Evolutionary conservation across 2,888 invertebrate genomes (phyloP).

Genomic region (Empis stercorea): DNA sequence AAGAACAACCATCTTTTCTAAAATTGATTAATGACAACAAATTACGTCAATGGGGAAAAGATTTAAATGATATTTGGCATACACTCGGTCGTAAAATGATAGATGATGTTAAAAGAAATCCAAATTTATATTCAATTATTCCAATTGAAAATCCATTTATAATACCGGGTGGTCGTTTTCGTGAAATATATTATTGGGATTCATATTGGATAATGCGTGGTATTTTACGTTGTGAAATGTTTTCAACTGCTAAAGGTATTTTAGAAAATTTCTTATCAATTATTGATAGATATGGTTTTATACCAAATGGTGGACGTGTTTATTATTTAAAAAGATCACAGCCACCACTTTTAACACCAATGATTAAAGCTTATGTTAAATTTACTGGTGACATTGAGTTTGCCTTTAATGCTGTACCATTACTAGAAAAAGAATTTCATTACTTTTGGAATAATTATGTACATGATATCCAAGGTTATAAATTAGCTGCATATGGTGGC

Average conservation of each 20-base stretch:
- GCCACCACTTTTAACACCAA: constrained; percentile 60
- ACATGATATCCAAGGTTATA: constrained; percentile 43
- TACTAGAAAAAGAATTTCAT: constrained; percentile 56
- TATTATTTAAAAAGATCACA: constrained; percentile 70
- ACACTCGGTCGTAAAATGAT: constrained; percentile 58
- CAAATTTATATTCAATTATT: constrained; percentile 64
- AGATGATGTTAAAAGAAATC: constrained; percentile 46
- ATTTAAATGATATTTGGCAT: constrained; percentile 56
- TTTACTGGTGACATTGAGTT: constrained; percentile 52
- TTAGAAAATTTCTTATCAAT: constrained; percentile 67
- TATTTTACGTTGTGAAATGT: constrained; percentile 67
- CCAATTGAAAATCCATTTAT: constrained; percentile 68
- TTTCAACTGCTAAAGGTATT: constrained; percentile 59
- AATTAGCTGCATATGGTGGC: constrained; percentile 57
- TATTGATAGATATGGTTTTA: constrained; percentile 59
- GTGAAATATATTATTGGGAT: constrained; percentile 83
- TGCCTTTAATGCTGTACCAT: constrained; percentile 43
- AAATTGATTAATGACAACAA: constrained; percentile 51
- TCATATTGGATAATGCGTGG: constrained; percentile 82
- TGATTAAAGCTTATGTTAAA: constrained; percentile 62
- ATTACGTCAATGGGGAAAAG: constrained; percentile 52
- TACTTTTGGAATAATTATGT: constrained; percentile 66
- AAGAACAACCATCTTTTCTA: constrained; percentile 53
- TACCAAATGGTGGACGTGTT: constrained; percentile 77
- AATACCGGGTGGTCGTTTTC: constrained; percentile 75